phyloP scores from a whole-genome alignment of 2,113 vertebrate species.

The Nesoenas mayeri region DNA sequence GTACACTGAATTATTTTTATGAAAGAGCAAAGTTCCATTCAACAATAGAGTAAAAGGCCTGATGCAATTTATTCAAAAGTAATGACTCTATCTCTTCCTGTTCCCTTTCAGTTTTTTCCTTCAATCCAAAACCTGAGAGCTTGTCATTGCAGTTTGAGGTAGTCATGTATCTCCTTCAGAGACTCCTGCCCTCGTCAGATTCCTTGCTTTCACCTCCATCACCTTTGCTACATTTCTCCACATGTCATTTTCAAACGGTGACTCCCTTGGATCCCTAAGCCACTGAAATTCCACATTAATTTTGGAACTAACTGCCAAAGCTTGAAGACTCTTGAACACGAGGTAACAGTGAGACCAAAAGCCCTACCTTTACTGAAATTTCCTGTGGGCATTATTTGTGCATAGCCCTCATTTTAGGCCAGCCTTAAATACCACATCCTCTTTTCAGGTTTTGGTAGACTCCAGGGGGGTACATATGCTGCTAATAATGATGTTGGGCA shows the following conservation, averaged over 20 bases:
- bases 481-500: neutral
- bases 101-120: neutral
- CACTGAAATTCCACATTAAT: neutral
- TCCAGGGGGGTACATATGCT: fast-evolving
- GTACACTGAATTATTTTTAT: neutral
- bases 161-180: neutral
- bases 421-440: neutral
- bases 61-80: too few relatives aligned
- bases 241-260: neutral
- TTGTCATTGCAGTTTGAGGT: neutral
- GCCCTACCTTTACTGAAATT: neutral
- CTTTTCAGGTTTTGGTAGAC: neutral
- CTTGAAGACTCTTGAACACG: neutral
- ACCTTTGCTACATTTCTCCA: neutral
- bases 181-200: neutral
- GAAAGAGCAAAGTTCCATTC: neutral
- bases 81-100: neutral
- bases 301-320: neutral
- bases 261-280: neutral
- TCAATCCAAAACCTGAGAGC: neutral
- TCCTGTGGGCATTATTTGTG: neutral
- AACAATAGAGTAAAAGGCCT: neutral
- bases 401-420: neutral
- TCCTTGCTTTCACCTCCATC: neutral
- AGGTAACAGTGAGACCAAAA: neutral